phyloP scores from a whole-genome alignment of 2,888 invertebrate genomes.

The Temnothorax ravouxi region DNA sequence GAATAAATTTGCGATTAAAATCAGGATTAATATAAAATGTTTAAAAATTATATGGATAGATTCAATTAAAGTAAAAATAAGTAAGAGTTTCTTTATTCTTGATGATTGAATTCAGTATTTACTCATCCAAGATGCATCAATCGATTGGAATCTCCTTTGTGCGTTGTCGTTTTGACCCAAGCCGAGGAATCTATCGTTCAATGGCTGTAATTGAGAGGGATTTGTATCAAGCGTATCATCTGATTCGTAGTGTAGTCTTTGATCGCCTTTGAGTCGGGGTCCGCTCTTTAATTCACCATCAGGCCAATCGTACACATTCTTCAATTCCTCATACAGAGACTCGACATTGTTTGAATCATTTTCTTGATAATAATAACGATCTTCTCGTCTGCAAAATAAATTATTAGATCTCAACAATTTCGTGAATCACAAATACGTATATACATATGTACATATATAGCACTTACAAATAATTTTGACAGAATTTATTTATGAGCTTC shows the following conservation, averaged over 20 bases:
- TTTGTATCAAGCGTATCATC: conserved; percentile 52
- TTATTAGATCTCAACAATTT: neutral
- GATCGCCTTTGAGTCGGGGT: conserved; percentile 68
- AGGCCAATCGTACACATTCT: conserved; percentile 69
- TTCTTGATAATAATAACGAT: conserved; percentile 43
- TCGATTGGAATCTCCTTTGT: conserved; percentile 12
- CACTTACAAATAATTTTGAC: neutral
- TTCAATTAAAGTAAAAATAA: conserved; percentile 9
- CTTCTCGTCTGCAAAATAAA: conserved; percentile 29
- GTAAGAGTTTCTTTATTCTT: neutral
- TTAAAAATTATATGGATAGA: neutral
- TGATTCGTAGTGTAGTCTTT: conserved; percentile 60
- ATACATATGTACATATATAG: neutral
- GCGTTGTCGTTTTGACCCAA: conserved; percentile 23
- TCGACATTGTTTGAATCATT: conserved; percentile 31
- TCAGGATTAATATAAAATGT: neutral
- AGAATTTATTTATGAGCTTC: neutral
- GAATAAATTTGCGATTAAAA: conserved; percentile 6
- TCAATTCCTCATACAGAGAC: conserved; percentile 68
- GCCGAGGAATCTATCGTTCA: conserved; percentile 34
- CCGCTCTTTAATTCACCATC: conserved; percentile 61
- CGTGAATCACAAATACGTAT: neutral
- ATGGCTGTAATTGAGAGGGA: conserved; percentile 42
- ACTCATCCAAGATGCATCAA: conserved; percentile 33
- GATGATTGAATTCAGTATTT: conserved; percentile 38